These are phyloP conservation scores for Clarias fuscus DNA, from an alignment of 2,797 vertebrate genomes.

Conservation along the genomic window DNA sequence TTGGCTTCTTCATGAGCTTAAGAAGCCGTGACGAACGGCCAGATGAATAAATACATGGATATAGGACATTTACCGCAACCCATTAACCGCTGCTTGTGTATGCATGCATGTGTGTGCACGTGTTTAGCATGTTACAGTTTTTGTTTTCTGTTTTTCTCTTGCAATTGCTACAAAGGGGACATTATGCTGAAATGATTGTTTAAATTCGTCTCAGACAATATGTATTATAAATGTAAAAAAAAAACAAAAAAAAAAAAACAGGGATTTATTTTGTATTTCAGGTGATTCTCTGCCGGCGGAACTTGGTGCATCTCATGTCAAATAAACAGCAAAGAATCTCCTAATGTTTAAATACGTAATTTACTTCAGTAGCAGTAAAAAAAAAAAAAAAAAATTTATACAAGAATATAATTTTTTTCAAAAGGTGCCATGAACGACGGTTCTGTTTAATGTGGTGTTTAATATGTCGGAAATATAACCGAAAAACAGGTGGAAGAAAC, in stretches of 20 bases:
- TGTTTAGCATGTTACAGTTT: neutral
- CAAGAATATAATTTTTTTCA: no score
- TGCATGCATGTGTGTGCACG: neutral
- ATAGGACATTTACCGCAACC: constrained; percentile 26
- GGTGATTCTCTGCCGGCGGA: neutral
- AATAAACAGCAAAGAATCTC: neutral
- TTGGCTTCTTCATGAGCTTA: constrained; percentile 59
- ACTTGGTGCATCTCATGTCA: neutral
- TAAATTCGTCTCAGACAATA: neutral
- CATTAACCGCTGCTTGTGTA: constrained; percentile 5
- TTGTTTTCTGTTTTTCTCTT: neutral
- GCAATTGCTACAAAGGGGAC: neutral
- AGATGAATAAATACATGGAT: constrained; percentile 54
- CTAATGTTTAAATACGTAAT: neutral
- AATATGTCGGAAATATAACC: no score
- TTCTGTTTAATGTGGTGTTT: no score
- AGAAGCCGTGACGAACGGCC: constrained; percentile 56
- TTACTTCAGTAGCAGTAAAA: neutral
- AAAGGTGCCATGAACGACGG: no score
- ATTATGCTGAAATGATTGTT: neutral
- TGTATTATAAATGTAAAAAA: neutral
- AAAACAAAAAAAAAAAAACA: no score
- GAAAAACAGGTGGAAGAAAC: no score
- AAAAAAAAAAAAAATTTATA: neutral
- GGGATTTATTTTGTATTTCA: neutral